These are phyloP conservation scores for Hormaphis cornu DNA, from an alignment of 1,140 invertebrate species.

Conservation along the genomic window DNA sequence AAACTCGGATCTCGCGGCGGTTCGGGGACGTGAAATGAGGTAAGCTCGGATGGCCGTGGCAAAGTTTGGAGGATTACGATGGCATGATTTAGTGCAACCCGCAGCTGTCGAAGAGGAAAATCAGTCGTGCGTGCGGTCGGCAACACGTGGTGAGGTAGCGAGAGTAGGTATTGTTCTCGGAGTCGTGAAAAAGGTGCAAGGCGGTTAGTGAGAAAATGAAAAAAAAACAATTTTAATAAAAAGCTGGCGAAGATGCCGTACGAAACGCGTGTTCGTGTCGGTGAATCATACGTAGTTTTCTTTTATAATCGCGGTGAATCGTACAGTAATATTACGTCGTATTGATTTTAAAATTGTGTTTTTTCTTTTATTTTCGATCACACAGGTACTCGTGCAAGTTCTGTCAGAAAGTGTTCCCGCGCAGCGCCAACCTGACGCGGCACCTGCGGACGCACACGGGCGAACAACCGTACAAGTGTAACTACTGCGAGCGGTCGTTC, in stretches of 20 bases:
- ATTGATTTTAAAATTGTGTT: too few species aligned
- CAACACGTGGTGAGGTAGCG: not conserved
- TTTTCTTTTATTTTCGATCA: not conserved
- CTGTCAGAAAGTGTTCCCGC: constrained; percentile 94
- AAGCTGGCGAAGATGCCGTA: too few species aligned
- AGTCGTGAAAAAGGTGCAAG: not conserved
- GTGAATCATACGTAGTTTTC: too few species aligned
- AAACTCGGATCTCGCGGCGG: too few species aligned
- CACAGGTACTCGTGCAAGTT: constrained; percentile 91
- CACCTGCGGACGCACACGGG: constrained; percentile 96
- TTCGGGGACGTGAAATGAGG: too few species aligned
- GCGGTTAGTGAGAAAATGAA: too few species aligned
- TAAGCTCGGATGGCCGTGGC: too few species aligned
- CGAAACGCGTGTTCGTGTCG: too few species aligned
- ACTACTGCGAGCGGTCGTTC: constrained; percentile 96
- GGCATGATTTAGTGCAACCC: not conserved
- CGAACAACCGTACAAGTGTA: constrained; percentile 96
- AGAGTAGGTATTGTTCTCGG: too few species aligned
- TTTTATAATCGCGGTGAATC: too few species aligned
- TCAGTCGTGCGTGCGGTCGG: not conserved
- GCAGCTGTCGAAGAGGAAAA: not conserved
- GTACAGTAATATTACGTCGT: too few species aligned
- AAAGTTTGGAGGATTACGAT: too few species aligned
- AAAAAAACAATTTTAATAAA: not conserved
- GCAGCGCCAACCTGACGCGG: constrained; percentile 94